Evolutionary conservation across 2,797 vertebrate genomes (phyloP).

Genomic region (Craterocephalus amniculus): DNA sequence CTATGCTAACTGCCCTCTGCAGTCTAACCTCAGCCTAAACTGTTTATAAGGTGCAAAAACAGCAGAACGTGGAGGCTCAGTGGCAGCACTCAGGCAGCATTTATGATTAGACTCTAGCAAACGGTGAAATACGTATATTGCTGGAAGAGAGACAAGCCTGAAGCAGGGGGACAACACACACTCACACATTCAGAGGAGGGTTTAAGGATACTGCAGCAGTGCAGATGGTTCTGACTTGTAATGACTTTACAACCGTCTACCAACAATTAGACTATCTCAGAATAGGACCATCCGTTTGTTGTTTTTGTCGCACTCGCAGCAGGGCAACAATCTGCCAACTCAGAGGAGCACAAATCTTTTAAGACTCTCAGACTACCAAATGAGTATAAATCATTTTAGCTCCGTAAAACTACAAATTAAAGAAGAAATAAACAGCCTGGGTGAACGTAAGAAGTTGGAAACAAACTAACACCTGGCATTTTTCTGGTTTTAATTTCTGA

Average conservation of each 20-base stretch:
- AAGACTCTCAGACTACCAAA: not conserved
- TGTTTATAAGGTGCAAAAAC: conserved; percentile 88
- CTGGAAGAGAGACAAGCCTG: conserved; percentile 12
- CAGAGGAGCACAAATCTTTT: too few species aligned
- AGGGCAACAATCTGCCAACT: not conserved
- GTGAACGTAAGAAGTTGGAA: not conserved
- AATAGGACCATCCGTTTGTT: conserved; percentile 89
- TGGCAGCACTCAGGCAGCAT: conserved; percentile 41
- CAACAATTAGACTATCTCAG: conserved; percentile 88
- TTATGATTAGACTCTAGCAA: conserved; percentile 31
- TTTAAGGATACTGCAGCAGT: conserved; percentile 33
- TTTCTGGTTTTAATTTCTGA: not conserved
- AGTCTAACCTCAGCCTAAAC: conserved; percentile 89
- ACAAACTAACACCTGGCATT: not conserved
- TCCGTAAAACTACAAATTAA: not conserved
- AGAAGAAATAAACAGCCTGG: not conserved
- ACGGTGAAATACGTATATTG: conserved; percentile 43
- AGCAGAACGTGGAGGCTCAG: conserved; percentile 39
- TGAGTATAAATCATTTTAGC: not conserved
- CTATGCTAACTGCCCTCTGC: conserved; percentile 71
- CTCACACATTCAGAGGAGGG: conserved; percentile 4
- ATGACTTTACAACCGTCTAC: conserved; percentile 97
- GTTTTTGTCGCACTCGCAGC: conserved; percentile 73
- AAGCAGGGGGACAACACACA: not conserved
- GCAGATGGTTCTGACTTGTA: conserved; percentile 88